Evolutionary conservation across 2,797 vertebrate genomes (phyloP), one percentile per base, ranked within the genome.

Genomic region (Melanotaenia parkinsoni): DNA sequence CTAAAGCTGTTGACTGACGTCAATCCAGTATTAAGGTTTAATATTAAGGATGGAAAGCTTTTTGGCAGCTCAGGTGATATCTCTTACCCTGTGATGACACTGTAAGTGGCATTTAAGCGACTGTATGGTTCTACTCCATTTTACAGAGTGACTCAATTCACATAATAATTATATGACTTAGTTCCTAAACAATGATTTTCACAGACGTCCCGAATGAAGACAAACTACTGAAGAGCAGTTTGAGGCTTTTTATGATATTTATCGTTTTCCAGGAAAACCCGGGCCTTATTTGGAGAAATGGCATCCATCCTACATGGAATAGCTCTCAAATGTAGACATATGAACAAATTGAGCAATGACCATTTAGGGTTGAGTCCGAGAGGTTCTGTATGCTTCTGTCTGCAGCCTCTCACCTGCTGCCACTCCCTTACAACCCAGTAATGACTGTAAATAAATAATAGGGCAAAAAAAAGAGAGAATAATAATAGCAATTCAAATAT

Each of bases 61-160:
- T 72, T 47, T 70, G 54, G 54, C 24, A 56, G 18, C 32, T 62
- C 18, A 77, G 56, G 45, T 59, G 26, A 26, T 58, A 40, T 74
- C 13, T 74, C 26, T 28, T 38, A 35, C 33, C n/a, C 43, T 43
- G 20, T 57, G 70, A 69, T 37, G 26, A 77, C 30, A 16, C 14
- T 26, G 14, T 45, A 11, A 78, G 35, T 53, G 32, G 12, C 9
- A 22, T 13, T 13, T 22, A 60, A 50, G 32, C 58, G 35, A 60
- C 60, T 57, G 3, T 28, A 30, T 28, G n/a, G 30, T 26, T 58
- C 24, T 28, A 1, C 13, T 47, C 8, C 10, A 47, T 72, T 62
- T 76, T 30, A 51, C 5, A 38, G 1, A 61, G 51, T 47, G 40
- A 1, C 20, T 70, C 18, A 16, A 51, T 71, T 74, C 45, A 40